Evolutionary conservation across 1,140 invertebrate species (phyloP).

Genomic region (Whitmania pigra): DNA sequence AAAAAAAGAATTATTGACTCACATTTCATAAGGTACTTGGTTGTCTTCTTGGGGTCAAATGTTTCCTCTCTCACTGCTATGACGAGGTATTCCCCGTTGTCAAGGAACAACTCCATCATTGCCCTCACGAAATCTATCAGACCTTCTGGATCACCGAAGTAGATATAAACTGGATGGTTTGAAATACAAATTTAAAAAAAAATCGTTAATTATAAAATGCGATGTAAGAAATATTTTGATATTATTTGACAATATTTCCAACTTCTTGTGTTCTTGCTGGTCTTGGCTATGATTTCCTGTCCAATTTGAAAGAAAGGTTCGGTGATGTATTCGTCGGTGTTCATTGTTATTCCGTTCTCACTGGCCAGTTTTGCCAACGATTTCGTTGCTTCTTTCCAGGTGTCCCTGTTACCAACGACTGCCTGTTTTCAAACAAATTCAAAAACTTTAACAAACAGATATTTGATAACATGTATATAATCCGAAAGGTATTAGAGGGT

Average conservation of each 20-base stretch:
- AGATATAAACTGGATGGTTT: conserved; percentile 67
- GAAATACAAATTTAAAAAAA: not conserved
- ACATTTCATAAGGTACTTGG: conserved; percentile 20
- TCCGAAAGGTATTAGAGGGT: no score
- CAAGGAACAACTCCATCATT: conserved; percentile 48
- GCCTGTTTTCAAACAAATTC: conserved; percentile 45
- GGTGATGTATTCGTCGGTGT: conserved; percentile 12
- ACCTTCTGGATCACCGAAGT: conserved; percentile 64
- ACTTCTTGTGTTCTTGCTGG: conserved; percentile 11
- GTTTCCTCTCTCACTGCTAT: conserved; percentile 20
- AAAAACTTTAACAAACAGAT: not conserved
- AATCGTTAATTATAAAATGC: not conserved
- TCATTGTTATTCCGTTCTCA: conserved; percentile 28
- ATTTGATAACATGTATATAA: not conserved
- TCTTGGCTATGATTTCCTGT: not conserved
- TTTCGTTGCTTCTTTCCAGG: conserved; percentile 62
- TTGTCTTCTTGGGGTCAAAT: conserved; percentile 18
- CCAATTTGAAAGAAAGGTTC: not conserved
- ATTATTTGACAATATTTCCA: not conserved
- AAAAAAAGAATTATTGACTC: not conserved
- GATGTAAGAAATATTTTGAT: not conserved
- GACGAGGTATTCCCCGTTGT: conserved; percentile 12
- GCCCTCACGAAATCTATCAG: conserved; percentile 74
- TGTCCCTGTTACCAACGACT: conserved; percentile 59
- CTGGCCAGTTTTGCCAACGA: conserved; percentile 58